A percentile compares a stretch with the other conserved stretches of the same genome.
phyloP scores from a whole-genome alignment of 2,797 vertebrate genomes.

The Dendrocincla tyrannina region DNA sequence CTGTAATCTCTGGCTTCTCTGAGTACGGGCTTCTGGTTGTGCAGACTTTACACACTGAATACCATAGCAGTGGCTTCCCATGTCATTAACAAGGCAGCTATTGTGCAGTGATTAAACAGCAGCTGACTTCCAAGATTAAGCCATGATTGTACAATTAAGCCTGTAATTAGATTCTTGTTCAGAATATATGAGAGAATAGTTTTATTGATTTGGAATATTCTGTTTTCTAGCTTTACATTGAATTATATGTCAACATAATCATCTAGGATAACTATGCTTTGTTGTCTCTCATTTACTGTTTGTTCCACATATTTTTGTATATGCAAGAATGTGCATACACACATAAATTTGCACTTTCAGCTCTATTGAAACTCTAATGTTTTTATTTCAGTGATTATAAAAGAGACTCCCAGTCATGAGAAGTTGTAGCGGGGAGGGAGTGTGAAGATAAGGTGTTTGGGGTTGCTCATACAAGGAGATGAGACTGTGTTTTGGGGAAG shows the following conservation, averaged over 20 bases:
- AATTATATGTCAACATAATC: conserved; percentile 35
- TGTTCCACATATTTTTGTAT: not conserved
- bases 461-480: not conserved
- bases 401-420: not conserved
- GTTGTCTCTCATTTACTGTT: not conserved
- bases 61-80: conserved; percentile 10
- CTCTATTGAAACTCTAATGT: not conserved
- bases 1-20: not conserved
- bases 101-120: conserved; percentile 69
- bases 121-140: conserved; percentile 65
- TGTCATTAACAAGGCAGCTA: conserved; percentile 67
- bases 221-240: conserved; percentile 39
- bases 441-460: not conserved
- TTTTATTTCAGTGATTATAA: not conserved
- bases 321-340: not conserved
- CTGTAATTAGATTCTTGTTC: conserved; percentile 63
- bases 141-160: conserved; percentile 66
- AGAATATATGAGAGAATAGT: conserved; percentile 47
- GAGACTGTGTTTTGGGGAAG: not conserved
- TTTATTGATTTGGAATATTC: conserved; percentile 31
- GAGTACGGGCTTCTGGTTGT: not conserved
- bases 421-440: not conserved
- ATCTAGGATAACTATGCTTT: not conserved
- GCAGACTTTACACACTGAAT: not conserved
- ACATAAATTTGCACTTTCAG: not conserved